Evolutionary conservation across 2,888 invertebrate species (phyloP).

Genomic region (Amphipyra tragopoginis): DNA sequence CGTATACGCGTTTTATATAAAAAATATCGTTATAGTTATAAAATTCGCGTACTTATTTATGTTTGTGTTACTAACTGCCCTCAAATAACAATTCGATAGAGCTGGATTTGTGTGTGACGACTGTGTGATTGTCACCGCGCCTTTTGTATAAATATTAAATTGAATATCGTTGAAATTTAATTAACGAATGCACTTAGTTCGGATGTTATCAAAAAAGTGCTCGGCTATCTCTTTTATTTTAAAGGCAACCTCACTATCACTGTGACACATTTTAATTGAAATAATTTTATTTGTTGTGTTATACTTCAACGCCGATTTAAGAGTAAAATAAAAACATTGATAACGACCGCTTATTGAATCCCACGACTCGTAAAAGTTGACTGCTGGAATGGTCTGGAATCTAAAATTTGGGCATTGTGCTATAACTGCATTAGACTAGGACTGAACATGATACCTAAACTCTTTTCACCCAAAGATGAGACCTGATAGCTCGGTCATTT

Average conservation of each 20-base stretch:
- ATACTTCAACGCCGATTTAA: conserved; percentile 18
- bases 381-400: conserved; percentile 1
- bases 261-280: conserved; percentile 45
- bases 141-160: conserved; percentile 20
- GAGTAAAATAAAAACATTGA: conserved; percentile 11
- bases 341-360: conserved; percentile 2
- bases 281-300: conserved; percentile 28
- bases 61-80: conserved; percentile 12
- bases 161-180: conserved; percentile 37
- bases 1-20: conserved; percentile 19
- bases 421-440: too few species aligned
- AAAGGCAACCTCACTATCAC: conserved; percentile 37
- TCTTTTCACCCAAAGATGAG: too few species aligned
- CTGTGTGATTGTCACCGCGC: conserved; percentile 11
- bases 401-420: too few species aligned
- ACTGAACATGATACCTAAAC: too few species aligned
- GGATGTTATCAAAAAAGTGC: conserved; percentile 46
- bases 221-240: conserved; percentile 39
- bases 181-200: conserved; percentile 44
- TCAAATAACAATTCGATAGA: conserved; percentile 5
- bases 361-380: not conserved
- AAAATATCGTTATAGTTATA: conserved; percentile 3
- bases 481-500: too few species aligned
- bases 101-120: conserved; percentile 3
- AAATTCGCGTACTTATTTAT: not conserved